A percentile compares a stretch with the other conserved stretches of the same genome.
Evolutionary conservation across 2,888 invertebrate genomes (phyloP).

Genomic region (Rutpela maculata): DNA sequence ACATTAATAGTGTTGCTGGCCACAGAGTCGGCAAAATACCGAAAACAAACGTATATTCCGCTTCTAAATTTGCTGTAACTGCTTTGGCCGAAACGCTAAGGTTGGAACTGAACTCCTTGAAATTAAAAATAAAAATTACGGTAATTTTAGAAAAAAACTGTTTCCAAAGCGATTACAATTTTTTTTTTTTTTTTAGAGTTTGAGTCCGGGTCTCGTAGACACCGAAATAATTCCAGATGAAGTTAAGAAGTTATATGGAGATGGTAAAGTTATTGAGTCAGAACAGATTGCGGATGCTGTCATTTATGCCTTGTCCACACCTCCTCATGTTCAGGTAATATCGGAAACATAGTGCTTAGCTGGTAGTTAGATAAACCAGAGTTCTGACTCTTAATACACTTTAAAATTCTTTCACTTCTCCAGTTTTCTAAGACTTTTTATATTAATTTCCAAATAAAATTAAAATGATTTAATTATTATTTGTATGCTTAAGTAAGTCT

Average conservation of each 20-base stretch:
- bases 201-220: conserved; percentile 42
- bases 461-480: too few species aligned
- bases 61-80: conserved; percentile 31
- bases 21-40: conserved; percentile 52
- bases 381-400: too few species aligned
- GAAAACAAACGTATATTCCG: conserved; percentile 42
- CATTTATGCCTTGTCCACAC: conserved; percentile 25
- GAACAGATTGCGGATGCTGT: conserved; percentile 41
- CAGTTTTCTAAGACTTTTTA: too few species aligned
- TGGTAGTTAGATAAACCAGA: too few species aligned
- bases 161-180: background rate
- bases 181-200: conserved; percentile 34
- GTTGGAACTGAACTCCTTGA: conserved; percentile 25
- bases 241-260: background rate
- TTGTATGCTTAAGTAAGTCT: too few species aligned
- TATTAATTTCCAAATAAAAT: too few species aligned
- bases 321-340: conserved; percentile 26
- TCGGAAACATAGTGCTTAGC: background rate
- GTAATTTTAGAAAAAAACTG: background rate
- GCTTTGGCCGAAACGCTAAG: conserved; percentile 33
- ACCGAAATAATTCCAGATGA: conserved; percentile 32
- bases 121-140: conserved; percentile 36
- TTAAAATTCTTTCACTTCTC: too few species aligned
- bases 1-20: conserved; percentile 59
- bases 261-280: conserved; percentile 17